Conservation (phyloP, 1,140 invertebrate species). For the Orius insidiosus region DNA sequence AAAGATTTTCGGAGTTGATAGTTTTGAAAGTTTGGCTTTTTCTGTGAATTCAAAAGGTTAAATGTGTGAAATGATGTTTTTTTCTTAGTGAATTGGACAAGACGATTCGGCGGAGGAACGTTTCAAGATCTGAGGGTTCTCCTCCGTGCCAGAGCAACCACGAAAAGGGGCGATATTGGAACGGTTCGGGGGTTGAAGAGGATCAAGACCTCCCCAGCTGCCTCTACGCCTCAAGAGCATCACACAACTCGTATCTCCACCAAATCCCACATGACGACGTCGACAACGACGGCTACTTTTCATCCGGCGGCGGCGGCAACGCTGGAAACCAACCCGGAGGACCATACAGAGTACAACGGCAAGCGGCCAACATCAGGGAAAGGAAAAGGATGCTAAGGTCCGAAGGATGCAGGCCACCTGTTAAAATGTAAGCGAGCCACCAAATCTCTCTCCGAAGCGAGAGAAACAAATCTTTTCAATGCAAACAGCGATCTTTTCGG, state of each 20-base stretch:
- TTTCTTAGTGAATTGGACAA: no score
- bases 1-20: no score
- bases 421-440: constrained; percentile 25
- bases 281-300: constrained; percentile 19
- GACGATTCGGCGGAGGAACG: no score
- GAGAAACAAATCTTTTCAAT: background rate
- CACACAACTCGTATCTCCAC: constrained; percentile 26
- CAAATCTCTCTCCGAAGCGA: background rate
- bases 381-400: constrained; percentile 92
- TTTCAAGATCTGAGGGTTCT: no score
- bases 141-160: no score
- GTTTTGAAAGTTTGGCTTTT: no score
- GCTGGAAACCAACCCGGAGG: constrained; percentile 31
- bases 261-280: no score
- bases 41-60: no score
- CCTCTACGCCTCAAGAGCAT: constrained; percentile 38
- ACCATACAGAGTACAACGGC: constrained; percentile 73
- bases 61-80: no score
- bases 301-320: constrained; percentile 28
- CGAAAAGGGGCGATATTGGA: constrained; percentile 10
- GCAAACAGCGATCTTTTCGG: background rate
- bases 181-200: constrained; percentile 9
- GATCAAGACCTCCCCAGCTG: constrained; percentile 41
- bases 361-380: constrained; percentile 84
- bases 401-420: constrained; percentile 24